Evolutionary conservation across 1,140 invertebrate genomes (phyloP), one percentile per base, ranked within the genome.

Genomic region (Akabosia matsudoensis): DNA sequence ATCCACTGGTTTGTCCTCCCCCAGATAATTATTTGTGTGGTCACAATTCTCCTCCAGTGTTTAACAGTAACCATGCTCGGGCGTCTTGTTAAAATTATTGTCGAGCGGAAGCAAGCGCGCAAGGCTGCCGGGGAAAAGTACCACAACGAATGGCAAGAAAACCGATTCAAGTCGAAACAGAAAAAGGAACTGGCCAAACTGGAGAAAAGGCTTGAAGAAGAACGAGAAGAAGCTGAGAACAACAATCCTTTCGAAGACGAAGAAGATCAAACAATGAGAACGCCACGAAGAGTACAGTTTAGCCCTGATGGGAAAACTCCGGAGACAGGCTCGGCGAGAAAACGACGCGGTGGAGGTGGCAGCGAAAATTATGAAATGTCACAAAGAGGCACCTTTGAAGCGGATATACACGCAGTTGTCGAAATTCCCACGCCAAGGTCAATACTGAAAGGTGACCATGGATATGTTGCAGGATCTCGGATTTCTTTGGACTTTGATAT

Each of bases 391-490:
- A 72, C 33, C 4, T 34, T 37, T 22, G 70, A 72, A 22, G 33
- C 33, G 3, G 2, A 34, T 2, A 26, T 72, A 37, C 33, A 72
- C 34, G 37, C 37, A 45, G 37, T 45, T 45, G 33, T 45, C 26
- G 37, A 72, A 24, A 7, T 13, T 16, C 1, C 33, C 33, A 72
- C 70, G 7, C 70, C 70, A 28, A 2, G 13, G 14, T 37, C 31
- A 18, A 72, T 72, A 4, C 10, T 72, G 10, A 72, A 34, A 45
- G 70, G n/a, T 4, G 70, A 72, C 22, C 70, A 72, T 28, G 70
- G 70, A 34, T 72, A 72, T 28, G 70, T 72, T 4, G 18, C 16
- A 13, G 70, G 33, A 10, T 72, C 70, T 24, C 3, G 70, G 13
- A 34, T 34, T 34, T 72, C 70, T 14, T 34, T 72, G 2, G 70